Percentiles rank a stretch among this genome's conserved stretches.
These are phyloP conservation scores for Parasteatoda lunata DNA, from an alignment of 2,888 invertebrate species.

Conservation along the genomic window DNA sequence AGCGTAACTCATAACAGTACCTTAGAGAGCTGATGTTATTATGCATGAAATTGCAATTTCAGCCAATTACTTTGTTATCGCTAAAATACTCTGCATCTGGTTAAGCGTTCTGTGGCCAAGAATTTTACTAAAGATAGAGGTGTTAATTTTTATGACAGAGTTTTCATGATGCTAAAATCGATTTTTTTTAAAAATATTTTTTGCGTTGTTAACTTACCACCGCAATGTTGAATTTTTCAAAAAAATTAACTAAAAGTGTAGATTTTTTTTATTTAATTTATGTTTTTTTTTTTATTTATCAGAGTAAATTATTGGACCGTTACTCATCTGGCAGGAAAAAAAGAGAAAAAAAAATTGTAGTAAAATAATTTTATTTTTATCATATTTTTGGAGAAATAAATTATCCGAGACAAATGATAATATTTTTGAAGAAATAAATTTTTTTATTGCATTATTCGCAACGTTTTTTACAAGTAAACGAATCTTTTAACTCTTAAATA, in stretches of 20 bases:
- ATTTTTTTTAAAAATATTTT: not conserved
- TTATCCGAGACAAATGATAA: not conserved
- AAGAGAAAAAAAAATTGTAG: too few species aligned
- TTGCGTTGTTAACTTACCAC: too few species aligned
- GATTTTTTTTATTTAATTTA: not conserved
- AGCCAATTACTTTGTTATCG: slow-evolving; percentile 63
- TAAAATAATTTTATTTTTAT: too few species aligned
- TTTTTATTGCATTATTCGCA: not conserved
- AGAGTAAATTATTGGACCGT: too few species aligned
- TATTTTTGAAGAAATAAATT: not conserved
- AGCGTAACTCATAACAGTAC: slow-evolving; percentile 50
- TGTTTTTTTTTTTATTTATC: not conserved
- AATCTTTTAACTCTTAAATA: not conserved
- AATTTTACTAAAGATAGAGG: slow-evolving; percentile 26
- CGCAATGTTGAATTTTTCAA: not conserved
- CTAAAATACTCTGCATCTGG: slow-evolving; percentile 15
- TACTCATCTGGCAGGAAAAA: too few species aligned
- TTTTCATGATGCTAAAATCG: not conserved
- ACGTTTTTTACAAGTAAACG: not conserved
- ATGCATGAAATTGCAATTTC: slow-evolving; percentile 59
- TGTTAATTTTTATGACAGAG: slow-evolving; percentile 32
- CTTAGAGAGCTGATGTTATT: slow-evolving; percentile 54
- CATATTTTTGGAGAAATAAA: too few species aligned
- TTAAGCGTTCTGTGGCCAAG: slow-evolving; percentile 28
- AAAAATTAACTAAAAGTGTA: not conserved